These are phyloP conservation scores for Allacma fusca DNA, from an alignment of 2,888 invertebrate species.

Conservation along the genomic window DNA sequence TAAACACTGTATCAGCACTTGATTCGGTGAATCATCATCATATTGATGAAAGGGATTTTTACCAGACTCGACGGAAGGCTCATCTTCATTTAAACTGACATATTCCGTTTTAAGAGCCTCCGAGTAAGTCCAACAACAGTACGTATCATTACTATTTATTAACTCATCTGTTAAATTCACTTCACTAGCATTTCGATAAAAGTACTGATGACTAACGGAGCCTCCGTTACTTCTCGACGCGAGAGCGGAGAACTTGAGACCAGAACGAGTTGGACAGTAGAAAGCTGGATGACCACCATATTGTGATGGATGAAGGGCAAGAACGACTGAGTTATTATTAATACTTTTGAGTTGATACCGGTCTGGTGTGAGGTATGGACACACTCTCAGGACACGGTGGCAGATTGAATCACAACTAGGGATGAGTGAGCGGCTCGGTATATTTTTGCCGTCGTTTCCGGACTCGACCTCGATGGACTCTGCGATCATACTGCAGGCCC, in stretches of 20 bases:
- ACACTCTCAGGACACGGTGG: constrained; percentile 60
- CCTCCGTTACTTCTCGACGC: background rate
- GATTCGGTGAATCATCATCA: constrained; percentile 6
- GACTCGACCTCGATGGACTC: constrained; percentile 47
- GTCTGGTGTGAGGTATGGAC: constrained; percentile 61
- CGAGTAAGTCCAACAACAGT: constrained; percentile 60
- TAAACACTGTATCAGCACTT: constrained; percentile 41
- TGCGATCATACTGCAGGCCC: constrained; percentile 57
- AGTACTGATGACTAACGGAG: constrained; percentile 30
- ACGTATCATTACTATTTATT: constrained; percentile 46
- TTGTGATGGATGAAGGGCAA: constrained; percentile 55
- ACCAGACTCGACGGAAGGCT: background rate
- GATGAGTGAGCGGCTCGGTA: constrained; percentile 44
- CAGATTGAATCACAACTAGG: constrained; percentile 60
- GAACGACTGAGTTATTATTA: constrained; percentile 37
- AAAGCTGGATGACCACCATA: constrained; percentile 61
- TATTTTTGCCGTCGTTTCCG: constrained; percentile 50
- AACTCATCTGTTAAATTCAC: constrained; percentile 44
- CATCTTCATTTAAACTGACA: background rate
- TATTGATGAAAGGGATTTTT: background rate
- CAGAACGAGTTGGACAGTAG: constrained; percentile 55
- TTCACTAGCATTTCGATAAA: constrained; percentile 34
- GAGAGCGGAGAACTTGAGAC: constrained; percentile 27
- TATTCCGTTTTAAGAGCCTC: constrained; percentile 46
- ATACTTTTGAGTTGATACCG: constrained; percentile 51